phyloP scores from a whole-genome alignment of 2,888 invertebrate genomes.

The Teleogryllus oceanicus region DNA sequence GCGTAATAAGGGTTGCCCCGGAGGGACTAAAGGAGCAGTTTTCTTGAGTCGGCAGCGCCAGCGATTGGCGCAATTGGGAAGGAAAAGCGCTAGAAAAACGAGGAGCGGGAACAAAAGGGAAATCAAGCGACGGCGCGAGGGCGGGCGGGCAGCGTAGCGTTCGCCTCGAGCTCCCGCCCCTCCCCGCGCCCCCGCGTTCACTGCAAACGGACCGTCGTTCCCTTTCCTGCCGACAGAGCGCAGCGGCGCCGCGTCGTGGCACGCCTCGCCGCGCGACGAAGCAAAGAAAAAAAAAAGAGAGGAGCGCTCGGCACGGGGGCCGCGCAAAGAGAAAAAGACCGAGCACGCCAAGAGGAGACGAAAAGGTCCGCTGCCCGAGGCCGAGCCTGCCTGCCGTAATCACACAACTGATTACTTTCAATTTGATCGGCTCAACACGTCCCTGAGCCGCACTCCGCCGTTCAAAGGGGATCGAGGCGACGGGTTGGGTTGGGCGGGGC shows the following conservation, averaged over 20 bases:
- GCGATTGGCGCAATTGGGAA: too few relatives aligned
- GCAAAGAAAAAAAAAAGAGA: not conserved
- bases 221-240: not conserved
- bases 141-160: too few relatives aligned
- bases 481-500: not conserved
- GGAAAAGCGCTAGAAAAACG: too few relatives aligned
- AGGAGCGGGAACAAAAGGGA: too few relatives aligned
- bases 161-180: not conserved
- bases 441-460: not conserved
- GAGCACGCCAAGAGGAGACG: not conserved
- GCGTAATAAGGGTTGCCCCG: too few relatives aligned
- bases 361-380: not conserved
- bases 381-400: not conserved
- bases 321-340: not conserved
- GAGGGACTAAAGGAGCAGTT: too few relatives aligned
- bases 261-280: not conserved
- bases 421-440: conserved; percentile 7
- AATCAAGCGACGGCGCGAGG: too few relatives aligned
- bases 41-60: too few relatives aligned
- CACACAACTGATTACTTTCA: conserved; percentile 18
- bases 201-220: not conserved
- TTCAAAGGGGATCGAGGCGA: not conserved
- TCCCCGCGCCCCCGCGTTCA: not conserved
- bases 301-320: not conserved
- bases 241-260: not conserved